Percentiles rank a stretch among this genome's conserved stretches.
These are phyloP conservation scores for Riptortus pedestris DNA, from an alignment of 1,140 invertebrate genomes.

Conservation along the genomic window DNA sequence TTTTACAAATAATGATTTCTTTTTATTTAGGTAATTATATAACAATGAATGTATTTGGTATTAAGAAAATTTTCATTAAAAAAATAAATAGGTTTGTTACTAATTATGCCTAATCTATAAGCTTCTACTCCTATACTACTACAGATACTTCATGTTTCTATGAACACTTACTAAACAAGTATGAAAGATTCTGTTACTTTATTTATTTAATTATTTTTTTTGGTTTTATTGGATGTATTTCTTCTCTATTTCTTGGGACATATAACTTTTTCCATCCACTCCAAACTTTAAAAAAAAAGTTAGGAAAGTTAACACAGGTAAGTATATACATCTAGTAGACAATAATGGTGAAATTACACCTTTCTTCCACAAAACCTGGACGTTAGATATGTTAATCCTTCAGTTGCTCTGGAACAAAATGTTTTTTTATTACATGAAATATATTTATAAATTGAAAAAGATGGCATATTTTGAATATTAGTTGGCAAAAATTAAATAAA, in stretches of 20 bases:
- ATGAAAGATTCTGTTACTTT: neutral
- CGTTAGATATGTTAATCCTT: constrained; percentile 5
- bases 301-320: constrained; percentile 3
- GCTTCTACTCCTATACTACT: neutral
- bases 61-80: too few species aligned
- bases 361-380: constrained; percentile 3
- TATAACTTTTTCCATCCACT: constrained; percentile 11
- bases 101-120: constrained; percentile 4
- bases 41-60: too few species aligned
- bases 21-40: too few species aligned
- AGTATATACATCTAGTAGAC: constrained; percentile 7
- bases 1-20: too few species aligned
- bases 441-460: neutral
- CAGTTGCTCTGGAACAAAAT: neutral
- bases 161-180: constrained; percentile 6
- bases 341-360: constrained; percentile 3
- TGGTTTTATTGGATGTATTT: neutral
- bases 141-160: neutral
- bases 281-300: neutral
- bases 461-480: neutral
- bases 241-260: neutral
- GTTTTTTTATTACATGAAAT: neutral
- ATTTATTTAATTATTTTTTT: neutral
- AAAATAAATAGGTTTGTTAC: too few species aligned
- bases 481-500: too few species aligned